Evolutionary conservation across 2,888 invertebrate species (phyloP).

Genomic region (Quadroppia sp.): DNA sequence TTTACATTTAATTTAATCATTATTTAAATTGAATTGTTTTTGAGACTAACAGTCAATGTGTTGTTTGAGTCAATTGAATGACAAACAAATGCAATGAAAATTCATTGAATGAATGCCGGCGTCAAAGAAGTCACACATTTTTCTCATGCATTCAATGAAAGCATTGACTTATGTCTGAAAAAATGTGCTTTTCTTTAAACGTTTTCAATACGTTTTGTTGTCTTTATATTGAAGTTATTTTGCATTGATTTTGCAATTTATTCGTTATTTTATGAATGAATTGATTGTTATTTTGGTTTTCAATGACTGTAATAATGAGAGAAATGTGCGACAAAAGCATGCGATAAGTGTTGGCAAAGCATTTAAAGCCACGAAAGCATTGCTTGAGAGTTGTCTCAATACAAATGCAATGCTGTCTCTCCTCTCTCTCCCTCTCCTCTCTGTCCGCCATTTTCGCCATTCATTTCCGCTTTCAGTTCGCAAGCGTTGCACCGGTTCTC

Average conservation of each 20-base stretch:
- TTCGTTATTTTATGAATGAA: no score
- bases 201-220: no score
- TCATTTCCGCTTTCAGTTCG: constrained; percentile 23
- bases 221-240: no score
- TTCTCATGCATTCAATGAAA: neutral
- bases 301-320: no score
- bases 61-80: constrained; percentile 1
- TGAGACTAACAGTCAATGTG: neutral
- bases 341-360: neutral
- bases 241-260: no score
- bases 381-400: constrained; percentile 5
- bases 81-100: neutral
- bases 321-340: no score
- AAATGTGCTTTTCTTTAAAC: no score
- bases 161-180: no score
- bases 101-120: neutral
- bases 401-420: neutral
- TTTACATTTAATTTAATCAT: neutral
- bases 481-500: constrained; percentile 1
- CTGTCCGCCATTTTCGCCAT: constrained; percentile 23
- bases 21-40: neutral
- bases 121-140: neutral
- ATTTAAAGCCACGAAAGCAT: constrained; percentile 26
- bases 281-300: no score
- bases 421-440: neutral